Base-by-base conservation (phyloP, 2,888 invertebrate species). In the Lepidochrysops patricia region DNA sequence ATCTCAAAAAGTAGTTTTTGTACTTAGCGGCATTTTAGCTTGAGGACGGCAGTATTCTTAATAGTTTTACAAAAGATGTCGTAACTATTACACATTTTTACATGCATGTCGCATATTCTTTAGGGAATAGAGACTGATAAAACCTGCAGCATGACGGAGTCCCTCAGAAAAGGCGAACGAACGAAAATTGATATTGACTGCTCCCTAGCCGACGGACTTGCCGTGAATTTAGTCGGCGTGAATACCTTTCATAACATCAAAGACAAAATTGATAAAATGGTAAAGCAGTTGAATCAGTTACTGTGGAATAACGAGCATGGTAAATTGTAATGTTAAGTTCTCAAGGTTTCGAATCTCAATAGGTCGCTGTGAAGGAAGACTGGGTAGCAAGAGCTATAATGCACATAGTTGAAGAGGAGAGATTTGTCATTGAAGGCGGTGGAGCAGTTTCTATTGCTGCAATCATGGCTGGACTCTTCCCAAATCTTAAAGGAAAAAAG, bases 351-450 rank as follows among this genome's bases (percentile, higher is more conserved):
- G n/a, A n/a, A n/a, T n/a, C n/a, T n/a, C 9, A 25, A 27, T 67
- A 92, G 91, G 86, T 94, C 57, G 92, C 95, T n/a, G 95, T 96
- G 0, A 93, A 93, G 79, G 96, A 94, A 82, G 95, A 96, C 72
- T 94, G 93, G 92, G 95, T 97, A 61, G 94, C 96, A 2, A 91
- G 96, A 66, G 93, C 95, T 1, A 94, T 96, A 57, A 87, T 96
- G 74, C 91, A 94, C 62, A 77, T 96, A 49, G 92, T 96, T 0
- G 96, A 97, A 80, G 88, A 93, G 64, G 96, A 97, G 75, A 95
- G 95, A 75, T 94, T 94, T 64, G 95, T 97, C 0, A 94, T 97
- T 0, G 97, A 97, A 83, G 97, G 97, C 0, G 96, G 95, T 13
- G 97, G 96, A 0, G 97, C 96, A 0, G 91, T 93, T 2, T 91